These are phyloP conservation scores for Dolichopus griseipennis DNA, from an alignment of 2,888 invertebrate species.

Conservation along the genomic window DNA sequence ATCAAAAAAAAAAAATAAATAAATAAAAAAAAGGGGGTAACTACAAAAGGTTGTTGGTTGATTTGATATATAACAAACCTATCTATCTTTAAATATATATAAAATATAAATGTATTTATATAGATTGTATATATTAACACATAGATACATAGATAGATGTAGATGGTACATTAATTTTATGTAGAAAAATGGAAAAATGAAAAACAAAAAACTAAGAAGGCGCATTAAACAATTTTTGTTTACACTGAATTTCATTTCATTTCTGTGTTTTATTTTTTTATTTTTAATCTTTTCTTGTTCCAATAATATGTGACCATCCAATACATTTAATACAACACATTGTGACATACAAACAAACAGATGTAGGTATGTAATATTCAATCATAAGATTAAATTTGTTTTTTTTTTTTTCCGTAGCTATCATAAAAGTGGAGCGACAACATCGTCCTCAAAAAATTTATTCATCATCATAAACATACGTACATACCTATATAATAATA, in stretches of 20 bases:
- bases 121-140: neutral
- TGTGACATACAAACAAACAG: neutral
- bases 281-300: neutral
- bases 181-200: no score
- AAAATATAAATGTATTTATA: neutral
- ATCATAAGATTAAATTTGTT: neutral
- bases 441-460: neutral
- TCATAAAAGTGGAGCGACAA: constrained; percentile 4
- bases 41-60: no score
- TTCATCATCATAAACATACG: neutral
- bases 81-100: neutral
- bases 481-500: no score
- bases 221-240: constrained; percentile 1
- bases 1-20: neutral
- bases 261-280: neutral
- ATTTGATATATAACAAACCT: neutral
- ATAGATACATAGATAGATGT: neutral
- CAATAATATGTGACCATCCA: neutral
- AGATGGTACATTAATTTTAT: no score
- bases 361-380: neutral
- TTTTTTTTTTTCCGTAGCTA: neutral
- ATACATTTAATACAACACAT: neutral
- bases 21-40: neutral
- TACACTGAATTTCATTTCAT: neutral
- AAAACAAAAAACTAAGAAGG: no score